A percentile compares a stretch with the other conserved stretches of the same genome.
These are phyloP conservation scores for Ia io DNA, from an alignment of 2,113 vertebrate species.

Conservation along the genomic window DNA sequence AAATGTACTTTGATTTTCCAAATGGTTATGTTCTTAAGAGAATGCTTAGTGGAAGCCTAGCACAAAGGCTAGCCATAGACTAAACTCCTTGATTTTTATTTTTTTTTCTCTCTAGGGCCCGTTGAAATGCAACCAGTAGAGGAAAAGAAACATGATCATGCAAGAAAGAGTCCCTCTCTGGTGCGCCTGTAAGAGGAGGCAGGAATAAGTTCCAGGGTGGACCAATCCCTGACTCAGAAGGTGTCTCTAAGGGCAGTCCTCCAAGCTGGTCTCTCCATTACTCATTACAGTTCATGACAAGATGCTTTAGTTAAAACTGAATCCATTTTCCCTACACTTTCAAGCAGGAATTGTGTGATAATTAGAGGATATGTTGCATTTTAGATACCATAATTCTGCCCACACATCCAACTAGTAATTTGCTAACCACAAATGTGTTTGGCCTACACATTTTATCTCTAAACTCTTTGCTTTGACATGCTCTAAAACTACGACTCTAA, in stretches of 20 bases:
- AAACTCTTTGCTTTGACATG: slow-evolving; percentile 45
- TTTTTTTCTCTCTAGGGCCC: background rate
- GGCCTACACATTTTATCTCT: slow-evolving; percentile 28
- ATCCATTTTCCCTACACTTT: slow-evolving; percentile 69
- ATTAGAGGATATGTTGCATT: slow-evolving; percentile 61
- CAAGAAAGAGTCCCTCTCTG: background rate
- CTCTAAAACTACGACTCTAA: slow-evolving; percentile 20
- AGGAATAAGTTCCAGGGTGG: background rate
- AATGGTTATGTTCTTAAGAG: background rate
- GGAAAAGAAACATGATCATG: background rate
- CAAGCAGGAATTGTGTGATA: slow-evolving; percentile 65
- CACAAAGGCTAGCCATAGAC: background rate
- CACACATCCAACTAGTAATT: slow-evolving; percentile 53
- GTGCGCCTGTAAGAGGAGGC: background rate
- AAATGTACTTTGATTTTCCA: background rate
- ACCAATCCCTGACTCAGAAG: background rate
- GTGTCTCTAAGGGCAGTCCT: background rate
- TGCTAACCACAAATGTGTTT: slow-evolving; percentile 67
- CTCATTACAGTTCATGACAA: slow-evolving; percentile 30
- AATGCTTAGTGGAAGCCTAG: background rate
- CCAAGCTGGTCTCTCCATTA: background rate
- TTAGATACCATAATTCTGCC: slow-evolving; percentile 59
- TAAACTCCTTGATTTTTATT: background rate
- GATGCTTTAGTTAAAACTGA: slow-evolving; percentile 40
- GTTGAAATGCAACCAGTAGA: background rate